Conservation (phyloP, 2,888 invertebrate genomes). For the Ashinkailepas kermadecensis region DNA sequence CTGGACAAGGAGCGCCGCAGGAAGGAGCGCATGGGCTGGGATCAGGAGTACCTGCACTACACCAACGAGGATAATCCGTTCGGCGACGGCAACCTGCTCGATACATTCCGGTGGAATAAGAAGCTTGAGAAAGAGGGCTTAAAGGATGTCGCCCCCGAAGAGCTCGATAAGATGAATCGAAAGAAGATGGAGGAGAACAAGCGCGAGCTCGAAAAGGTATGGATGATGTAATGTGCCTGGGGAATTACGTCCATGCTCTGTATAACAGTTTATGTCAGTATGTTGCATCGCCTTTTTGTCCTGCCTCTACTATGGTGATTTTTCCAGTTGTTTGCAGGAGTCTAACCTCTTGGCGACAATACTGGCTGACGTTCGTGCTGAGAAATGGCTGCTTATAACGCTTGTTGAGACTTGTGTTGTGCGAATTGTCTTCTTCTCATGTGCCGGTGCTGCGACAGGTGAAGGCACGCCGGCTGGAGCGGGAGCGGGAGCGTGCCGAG, state of each 20-base stretch:
- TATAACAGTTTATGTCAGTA: not conserved
- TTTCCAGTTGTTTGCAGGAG: no score
- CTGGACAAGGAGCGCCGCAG: conserved; percentile 75
- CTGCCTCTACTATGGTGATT: no score
- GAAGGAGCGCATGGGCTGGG: conserved; percentile 94
- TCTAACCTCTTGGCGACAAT: no score
- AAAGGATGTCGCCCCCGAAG: conserved; percentile 63
- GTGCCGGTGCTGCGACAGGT: conserved; percentile 46
- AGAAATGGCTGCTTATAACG: no score
- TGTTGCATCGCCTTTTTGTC: no score
- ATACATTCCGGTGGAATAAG: conserved; percentile 94
- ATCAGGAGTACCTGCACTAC: conserved; percentile 91
- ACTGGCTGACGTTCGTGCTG: no score
- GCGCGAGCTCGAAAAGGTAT: conserved; percentile 79
- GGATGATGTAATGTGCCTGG: not conserved
- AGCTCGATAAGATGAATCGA: conserved; percentile 71
- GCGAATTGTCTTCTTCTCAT: no score
- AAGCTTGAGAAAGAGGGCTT: conserved; percentile 91
- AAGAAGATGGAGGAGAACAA: conserved; percentile 86
- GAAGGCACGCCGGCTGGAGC: conserved; percentile 78
- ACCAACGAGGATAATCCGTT: conserved; percentile 98
- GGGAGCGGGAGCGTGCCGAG: conserved; percentile 76
- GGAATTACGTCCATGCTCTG: not conserved
- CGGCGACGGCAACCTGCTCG: conserved; percentile 88
- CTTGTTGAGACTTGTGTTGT: no score